A percentile compares a stretch with the other conserved stretches of the same genome.
Evolutionary conservation across 1,140 invertebrate genomes (phyloP).

Genomic region (Pseudomyrmex flavicornis): DNA sequence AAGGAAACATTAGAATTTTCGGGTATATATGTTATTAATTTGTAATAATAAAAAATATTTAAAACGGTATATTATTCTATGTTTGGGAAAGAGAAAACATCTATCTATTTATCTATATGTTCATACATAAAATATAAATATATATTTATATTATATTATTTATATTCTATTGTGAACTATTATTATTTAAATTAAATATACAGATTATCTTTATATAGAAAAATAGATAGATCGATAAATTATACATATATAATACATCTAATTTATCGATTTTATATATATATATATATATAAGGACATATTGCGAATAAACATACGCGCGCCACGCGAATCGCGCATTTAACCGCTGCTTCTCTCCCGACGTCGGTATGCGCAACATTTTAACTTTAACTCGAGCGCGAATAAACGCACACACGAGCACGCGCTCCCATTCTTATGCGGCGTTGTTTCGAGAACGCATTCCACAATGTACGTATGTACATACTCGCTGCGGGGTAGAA

Average conservation of each 20-base stretch:
- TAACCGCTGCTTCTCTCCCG: slow-evolving; percentile 28
- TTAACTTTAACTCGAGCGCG: slow-evolving; percentile 49
- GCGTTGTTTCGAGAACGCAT: neutral
- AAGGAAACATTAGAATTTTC: slow-evolving; percentile 73
- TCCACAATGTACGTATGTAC: too few relatives aligned
- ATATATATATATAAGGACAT: neutral
- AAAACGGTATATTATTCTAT: too few relatives aligned
- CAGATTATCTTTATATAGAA: too few relatives aligned
- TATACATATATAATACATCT: too few relatives aligned
- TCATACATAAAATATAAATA: too few relatives aligned
- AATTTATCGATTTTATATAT: too few relatives aligned
- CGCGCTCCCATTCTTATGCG: slow-evolving; percentile 42
- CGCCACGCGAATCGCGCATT: slow-evolving; percentile 18
- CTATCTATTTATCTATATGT: too few relatives aligned
- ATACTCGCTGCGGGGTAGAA: slow-evolving; percentile 57
- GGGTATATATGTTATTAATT: slow-evolving; percentile 7
- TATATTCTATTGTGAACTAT: too few relatives aligned
- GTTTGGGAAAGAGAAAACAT: too few relatives aligned
- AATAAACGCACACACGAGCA: slow-evolving; percentile 13
- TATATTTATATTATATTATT: too few relatives aligned
- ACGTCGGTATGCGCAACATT: slow-evolving; percentile 51
- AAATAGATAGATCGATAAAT: too few relatives aligned
- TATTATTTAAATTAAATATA: too few relatives aligned
- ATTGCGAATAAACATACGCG: slow-evolving; percentile 2
- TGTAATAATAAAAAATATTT: neutral